phyloP scores from a whole-genome alignment of 1,140 invertebrate genomes.

The Zaprionus kolodkinae region DNA sequence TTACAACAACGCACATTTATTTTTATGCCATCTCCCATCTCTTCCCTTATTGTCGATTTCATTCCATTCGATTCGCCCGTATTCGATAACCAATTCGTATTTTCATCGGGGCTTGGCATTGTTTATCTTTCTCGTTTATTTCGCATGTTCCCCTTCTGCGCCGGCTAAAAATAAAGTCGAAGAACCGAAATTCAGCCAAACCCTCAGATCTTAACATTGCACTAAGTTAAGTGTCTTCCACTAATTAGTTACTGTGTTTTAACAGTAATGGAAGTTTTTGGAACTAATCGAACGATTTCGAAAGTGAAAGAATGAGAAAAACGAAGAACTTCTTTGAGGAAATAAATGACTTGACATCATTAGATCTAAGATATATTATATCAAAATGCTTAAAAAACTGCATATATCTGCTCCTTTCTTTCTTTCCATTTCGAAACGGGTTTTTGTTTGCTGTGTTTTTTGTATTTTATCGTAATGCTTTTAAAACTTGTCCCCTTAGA shows the following conservation, averaged over 20 bases:
- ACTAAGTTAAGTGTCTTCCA: conserved; percentile 40
- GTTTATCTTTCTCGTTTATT: conserved; percentile 31
- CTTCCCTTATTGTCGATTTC: background rate
- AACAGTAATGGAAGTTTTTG: conserved; percentile 7
- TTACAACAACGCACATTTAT: conserved; percentile 41
- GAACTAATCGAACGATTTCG: conserved; percentile 34
- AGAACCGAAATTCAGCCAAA: conserved; percentile 34
- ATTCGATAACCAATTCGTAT: conserved; percentile 26
- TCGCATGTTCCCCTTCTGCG: conserved; percentile 11
- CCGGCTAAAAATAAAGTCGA: conserved; percentile 29
- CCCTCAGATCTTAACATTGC: conserved; percentile 33
- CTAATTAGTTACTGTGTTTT: conserved; percentile 54
- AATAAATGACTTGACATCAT: background rate
- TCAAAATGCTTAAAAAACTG: too few relatives aligned
- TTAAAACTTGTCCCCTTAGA: conserved; percentile 39
- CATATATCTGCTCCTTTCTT: background rate
- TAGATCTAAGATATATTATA: background rate
- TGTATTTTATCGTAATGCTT: conserved; percentile 9
- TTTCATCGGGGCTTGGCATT: conserved; percentile 31
- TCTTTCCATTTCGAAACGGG: conserved; percentile 31
- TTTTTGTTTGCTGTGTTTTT: conserved; percentile 33
- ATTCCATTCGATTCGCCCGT: background rate
- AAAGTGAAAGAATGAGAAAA: background rate
- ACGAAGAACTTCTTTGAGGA: background rate
- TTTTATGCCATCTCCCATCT: conserved; percentile 23